Conservation (phyloP, 2,113 vertebrate species). For the Tragelaphus strepsiceros region DNA sequence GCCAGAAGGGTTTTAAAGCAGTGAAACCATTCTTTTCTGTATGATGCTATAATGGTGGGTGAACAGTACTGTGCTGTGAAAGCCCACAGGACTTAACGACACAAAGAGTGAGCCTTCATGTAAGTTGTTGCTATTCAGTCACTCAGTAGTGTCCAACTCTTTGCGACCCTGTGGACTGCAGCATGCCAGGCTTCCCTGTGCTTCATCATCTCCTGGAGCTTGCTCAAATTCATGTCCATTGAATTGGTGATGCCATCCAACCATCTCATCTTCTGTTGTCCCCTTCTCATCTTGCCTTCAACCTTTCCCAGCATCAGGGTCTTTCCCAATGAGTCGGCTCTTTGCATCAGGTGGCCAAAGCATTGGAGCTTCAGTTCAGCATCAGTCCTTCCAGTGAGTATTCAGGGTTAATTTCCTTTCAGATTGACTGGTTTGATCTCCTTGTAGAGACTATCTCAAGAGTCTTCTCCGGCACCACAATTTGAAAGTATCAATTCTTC, state of each 20-base stretch:
- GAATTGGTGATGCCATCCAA: background rate
- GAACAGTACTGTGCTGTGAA: fast-evolving
- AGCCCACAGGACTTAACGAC: background rate
- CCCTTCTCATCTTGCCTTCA: background rate
- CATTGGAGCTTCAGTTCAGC: background rate
- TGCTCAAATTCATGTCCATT: background rate
- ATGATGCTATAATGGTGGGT: fast-evolving
- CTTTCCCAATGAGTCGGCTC: background rate
- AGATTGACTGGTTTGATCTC: background rate
- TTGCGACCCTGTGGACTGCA: background rate
- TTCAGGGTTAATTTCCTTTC: background rate
- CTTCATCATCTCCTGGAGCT: background rate
- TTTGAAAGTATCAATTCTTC: background rate
- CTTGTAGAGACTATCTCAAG: background rate
- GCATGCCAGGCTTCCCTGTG: background rate
- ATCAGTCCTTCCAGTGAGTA: background rate
- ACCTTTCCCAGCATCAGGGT: background rate
- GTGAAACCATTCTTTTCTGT: background rate
- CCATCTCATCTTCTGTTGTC: background rate
- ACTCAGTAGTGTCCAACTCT: background rate
- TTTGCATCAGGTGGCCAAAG: background rate
- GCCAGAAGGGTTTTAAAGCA: background rate
- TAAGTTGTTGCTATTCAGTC: background rate
- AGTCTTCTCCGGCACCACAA: background rate
- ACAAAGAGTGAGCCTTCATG: no score